Percentiles rank a stretch among this genome's conserved stretches.
Evolutionary conservation across 2,888 invertebrate genomes (phyloP).

Genomic region (Catocala fraxini): DNA sequence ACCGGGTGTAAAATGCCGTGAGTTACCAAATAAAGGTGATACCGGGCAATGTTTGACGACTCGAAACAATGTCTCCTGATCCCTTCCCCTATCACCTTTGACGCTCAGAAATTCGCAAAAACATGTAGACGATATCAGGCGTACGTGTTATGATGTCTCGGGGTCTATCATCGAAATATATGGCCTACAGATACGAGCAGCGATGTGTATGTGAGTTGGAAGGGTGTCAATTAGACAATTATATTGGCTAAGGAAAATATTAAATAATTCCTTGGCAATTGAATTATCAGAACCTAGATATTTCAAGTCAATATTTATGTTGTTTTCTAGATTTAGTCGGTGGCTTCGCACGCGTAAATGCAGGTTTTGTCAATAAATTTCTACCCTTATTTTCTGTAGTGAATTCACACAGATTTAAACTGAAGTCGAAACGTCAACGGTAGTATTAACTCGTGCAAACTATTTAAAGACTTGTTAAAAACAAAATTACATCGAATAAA

Average conservation of each 20-base stretch:
- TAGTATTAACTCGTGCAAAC: too few species aligned
- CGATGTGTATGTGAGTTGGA: constrained; percentile 15
- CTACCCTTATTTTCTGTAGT: too few species aligned
- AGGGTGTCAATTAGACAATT: constrained; percentile 1
- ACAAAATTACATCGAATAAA: too few species aligned
- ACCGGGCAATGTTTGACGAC: constrained; percentile 56
- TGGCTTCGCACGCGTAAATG: too few species aligned
- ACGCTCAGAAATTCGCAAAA: constrained; percentile 70
- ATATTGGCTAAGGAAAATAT: background rate
- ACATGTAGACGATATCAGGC: constrained; percentile 69
- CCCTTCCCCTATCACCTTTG: constrained; percentile 74
- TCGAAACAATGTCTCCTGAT: constrained; percentile 73
- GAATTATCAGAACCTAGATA: too few species aligned
- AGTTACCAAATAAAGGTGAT: constrained; percentile 45
- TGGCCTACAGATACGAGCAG: constrained; percentile 18
- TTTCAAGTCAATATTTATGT: too few species aligned
- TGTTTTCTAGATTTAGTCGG: too few species aligned
- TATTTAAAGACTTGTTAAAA: too few species aligned
- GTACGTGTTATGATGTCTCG: constrained; percentile 72
- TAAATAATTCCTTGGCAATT: background rate
- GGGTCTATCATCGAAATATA: constrained; percentile 58
- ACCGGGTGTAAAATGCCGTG: constrained; percentile 21
- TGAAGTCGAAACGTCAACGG: too few species aligned
- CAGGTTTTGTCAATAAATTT: too few species aligned
- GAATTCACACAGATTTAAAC: too few species aligned